Conservation (phyloP, 2,113 vertebrate species). For the Haplochromis vanheusdeni region DNA sequence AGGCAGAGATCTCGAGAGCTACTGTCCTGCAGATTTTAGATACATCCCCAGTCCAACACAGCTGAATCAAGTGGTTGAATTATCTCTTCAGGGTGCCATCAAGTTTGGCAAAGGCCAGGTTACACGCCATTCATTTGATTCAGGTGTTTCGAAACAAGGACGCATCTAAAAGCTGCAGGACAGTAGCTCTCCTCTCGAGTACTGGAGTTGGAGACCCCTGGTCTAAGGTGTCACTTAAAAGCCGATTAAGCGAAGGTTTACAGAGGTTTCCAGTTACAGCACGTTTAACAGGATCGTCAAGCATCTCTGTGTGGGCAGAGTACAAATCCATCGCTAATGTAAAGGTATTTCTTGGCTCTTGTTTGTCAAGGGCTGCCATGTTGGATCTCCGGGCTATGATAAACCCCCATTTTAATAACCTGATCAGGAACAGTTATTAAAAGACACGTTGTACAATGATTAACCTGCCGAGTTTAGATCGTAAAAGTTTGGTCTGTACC, state of each 20-base stretch:
- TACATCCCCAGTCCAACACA: neutral
- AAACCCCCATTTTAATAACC: neutral
- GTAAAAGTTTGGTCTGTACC: neutral
- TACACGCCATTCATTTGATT: neutral
- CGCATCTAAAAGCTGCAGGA: neutral
- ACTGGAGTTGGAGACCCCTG: neutral
- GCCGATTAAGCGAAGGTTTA: neutral
- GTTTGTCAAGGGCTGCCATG: neutral
- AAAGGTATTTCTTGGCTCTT: neutral
- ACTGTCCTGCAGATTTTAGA: neutral
- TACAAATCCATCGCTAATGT: neutral
- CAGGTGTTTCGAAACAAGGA: neutral
- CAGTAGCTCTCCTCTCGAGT: neutral
- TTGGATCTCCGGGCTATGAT: rapidly evolving
- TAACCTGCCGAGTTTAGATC: neutral
- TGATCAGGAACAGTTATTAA: neutral
- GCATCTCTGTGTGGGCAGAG: neutral
- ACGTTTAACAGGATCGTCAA: neutral
- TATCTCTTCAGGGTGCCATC: neutral
- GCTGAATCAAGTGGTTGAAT: neutral
- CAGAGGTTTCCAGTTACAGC: neutral
- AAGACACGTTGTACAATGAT: neutral
- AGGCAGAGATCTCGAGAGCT: neutral
- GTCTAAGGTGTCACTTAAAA: neutral
- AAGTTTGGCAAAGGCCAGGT: neutral